These are phyloP conservation scores for Acanthurus lineatus DNA, from an alignment of 2,797 vertebrate species.

Conservation along the genomic window DNA sequence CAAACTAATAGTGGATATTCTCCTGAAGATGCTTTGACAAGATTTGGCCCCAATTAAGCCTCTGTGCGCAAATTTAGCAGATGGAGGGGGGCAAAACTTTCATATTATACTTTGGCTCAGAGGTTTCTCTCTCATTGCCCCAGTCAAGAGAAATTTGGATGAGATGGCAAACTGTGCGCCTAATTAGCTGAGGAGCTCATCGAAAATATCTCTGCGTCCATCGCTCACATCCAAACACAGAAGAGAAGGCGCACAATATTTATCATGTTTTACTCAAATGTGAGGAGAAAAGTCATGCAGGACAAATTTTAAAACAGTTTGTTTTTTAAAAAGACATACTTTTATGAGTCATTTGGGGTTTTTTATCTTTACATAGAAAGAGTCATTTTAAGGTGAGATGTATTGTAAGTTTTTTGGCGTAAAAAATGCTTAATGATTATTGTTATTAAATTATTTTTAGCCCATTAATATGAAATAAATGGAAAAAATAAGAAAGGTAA, in stretches of 20 bases:
- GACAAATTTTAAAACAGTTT: background rate
- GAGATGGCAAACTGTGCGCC: slow-evolving; percentile 66
- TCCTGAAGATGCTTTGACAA: slow-evolving; percentile 73
- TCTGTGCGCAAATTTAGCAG: slow-evolving; percentile 71
- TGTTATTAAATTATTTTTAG: background rate
- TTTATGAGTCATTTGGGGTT: background rate
- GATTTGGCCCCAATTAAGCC: slow-evolving; percentile 81
- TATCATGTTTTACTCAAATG: slow-evolving; percentile 6
- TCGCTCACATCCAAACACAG: slow-evolving; percentile 58
- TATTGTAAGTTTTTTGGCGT: background rate
- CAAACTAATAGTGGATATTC: slow-evolving; percentile 63
- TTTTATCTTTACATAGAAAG: background rate
- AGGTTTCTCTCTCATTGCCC: slow-evolving; percentile 74
- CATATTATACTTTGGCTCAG: slow-evolving; percentile 74
- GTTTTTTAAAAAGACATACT: background rate
- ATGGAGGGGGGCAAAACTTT: slow-evolving; percentile 74
- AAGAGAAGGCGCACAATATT: slow-evolving; percentile 35
- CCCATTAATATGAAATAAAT: background rate
- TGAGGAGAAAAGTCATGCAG: background rate
- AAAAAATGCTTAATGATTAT: no score
- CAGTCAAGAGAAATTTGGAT: slow-evolving; percentile 74
- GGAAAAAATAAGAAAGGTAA: background rate
- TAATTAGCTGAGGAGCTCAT: slow-evolving; percentile 73
- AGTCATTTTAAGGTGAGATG: background rate
- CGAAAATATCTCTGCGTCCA: slow-evolving; percentile 49